phyloP scores from a whole-genome alignment of 2,113 vertebrate species.

The Cepphus grylle region DNA sequence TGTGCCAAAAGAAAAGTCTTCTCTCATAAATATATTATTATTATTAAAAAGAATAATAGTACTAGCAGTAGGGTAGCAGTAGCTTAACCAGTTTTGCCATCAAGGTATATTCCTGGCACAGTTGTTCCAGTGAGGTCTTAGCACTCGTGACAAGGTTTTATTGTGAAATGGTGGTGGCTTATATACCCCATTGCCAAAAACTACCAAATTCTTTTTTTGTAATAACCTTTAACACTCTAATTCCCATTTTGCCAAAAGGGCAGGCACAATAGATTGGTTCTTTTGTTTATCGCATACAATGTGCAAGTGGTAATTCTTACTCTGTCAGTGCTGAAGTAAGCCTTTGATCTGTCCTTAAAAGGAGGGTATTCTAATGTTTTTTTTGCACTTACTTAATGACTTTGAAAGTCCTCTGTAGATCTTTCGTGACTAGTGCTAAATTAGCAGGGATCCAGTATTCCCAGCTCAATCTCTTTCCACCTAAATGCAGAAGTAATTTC shows the following conservation, averaged over 20 bases:
- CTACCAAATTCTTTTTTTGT: background rate
- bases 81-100: background rate
- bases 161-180: background rate
- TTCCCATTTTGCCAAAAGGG: background rate
- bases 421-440: background rate
- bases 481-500: background rate
- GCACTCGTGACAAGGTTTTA: background rate
- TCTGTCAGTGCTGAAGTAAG: background rate
- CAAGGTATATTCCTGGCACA: background rate
- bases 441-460: constrained; percentile 17
- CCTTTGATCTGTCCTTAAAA: background rate
- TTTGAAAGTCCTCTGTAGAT: background rate
- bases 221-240: background rate
- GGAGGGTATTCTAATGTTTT: background rate
- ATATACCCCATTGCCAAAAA: background rate
- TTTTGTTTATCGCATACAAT: background rate
- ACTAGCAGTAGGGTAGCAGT: background rate
- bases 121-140: background rate
- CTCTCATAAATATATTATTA: background rate
- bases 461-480: constrained; percentile 2
- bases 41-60: background rate
- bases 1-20: background rate
- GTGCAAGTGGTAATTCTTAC: background rate
- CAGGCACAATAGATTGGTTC: background rate
- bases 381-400: background rate